Conservation (phyloP, 2,113 vertebrate genomes). For the Edolisoma coerulescens region DNA sequence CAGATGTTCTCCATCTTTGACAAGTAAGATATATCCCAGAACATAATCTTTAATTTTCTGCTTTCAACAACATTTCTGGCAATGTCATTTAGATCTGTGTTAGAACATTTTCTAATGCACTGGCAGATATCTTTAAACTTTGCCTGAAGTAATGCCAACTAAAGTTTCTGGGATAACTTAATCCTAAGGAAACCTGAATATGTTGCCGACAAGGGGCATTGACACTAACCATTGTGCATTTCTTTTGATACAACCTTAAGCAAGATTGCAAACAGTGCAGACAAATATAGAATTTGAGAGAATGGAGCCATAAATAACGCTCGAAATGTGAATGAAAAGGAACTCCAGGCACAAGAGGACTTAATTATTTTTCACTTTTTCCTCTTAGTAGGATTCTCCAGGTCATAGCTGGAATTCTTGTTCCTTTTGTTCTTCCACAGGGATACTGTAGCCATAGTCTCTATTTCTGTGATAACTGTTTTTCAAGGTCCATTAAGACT, state of each 20-base stretch:
- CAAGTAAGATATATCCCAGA: neutral
- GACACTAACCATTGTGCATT: neutral
- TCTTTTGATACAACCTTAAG: neutral
- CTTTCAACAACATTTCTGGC: neutral
- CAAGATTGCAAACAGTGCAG: neutral
- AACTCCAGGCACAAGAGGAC: neutral
- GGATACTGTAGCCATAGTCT: neutral
- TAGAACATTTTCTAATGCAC: neutral
- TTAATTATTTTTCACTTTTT: neutral
- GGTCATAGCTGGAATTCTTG: neutral
- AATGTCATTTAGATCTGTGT: neutral
- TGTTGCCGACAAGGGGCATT: neutral
- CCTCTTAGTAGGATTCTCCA: neutral
- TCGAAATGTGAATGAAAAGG: neutral
- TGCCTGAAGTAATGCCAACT: neutral
- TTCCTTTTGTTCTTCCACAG: neutral
- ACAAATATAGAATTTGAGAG: neutral
- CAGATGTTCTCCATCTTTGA: neutral
- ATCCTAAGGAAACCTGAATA: neutral
- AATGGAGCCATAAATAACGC: neutral
- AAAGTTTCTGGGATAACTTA: neutral
- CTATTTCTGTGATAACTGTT: neutral
- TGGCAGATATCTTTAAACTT: neutral
- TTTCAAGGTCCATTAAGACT: neutral
- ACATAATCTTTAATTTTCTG: neutral